These are phyloP conservation scores for Fulica atra DNA, from an alignment of 2,113 vertebrate genomes.

Conservation along the genomic window DNA sequence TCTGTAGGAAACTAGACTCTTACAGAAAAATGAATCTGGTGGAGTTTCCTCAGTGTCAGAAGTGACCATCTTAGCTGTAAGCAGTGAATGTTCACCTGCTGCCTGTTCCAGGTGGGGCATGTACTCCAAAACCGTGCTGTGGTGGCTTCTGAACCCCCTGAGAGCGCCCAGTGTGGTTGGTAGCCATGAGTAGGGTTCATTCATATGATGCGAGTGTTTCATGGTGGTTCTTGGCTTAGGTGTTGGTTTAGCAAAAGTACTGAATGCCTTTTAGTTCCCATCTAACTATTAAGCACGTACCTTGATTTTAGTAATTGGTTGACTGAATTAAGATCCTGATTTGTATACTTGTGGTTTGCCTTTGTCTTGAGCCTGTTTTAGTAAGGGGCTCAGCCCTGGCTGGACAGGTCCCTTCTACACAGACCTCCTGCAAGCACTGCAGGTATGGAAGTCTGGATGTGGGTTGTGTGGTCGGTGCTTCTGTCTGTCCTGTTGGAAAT, in stretches of 20 bases:
- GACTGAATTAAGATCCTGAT: not conserved
- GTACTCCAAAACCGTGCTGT: not conserved
- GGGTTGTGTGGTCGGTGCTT: not conserved
- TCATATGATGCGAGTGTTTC: not conserved
- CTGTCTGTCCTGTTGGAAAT: not conserved
- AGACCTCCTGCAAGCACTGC: not conserved
- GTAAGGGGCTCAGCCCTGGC: not conserved
- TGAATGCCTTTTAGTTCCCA: not conserved
- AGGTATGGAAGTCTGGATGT: not conserved
- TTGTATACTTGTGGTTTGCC: not conserved
- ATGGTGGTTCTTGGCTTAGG: not conserved
- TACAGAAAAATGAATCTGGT: not conserved
- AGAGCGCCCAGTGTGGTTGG: not conserved
- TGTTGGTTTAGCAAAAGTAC: not conserved
- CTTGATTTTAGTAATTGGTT: too few relatives aligned
- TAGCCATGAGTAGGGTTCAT: not conserved
- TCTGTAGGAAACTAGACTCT: not conserved
- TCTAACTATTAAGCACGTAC: too few relatives aligned
- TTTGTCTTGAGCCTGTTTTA: not conserved
- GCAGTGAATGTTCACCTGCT: not conserved
- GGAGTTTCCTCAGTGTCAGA: not conserved
- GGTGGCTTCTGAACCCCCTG: not conserved
- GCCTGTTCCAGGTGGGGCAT: rapidly evolving
- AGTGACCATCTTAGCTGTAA: not conserved
- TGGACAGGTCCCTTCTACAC: not conserved